phyloP scores from a whole-genome alignment of 2,888 invertebrate genomes.

The Torymus aiolomorphi region DNA sequence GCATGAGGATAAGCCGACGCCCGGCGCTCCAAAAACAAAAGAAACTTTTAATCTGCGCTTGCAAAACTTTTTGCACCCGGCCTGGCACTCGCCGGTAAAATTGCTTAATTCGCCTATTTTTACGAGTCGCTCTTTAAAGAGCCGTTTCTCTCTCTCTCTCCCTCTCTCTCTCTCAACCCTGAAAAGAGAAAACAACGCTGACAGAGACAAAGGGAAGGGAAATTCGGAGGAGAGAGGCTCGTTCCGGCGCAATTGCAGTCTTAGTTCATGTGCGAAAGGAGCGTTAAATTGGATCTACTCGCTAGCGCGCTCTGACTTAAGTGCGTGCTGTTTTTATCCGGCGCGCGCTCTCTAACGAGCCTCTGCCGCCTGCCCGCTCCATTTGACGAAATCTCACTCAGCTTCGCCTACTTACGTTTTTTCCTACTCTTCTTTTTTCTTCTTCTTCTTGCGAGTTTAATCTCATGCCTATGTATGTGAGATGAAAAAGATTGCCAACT shows the following conservation, averaged over 20 bases:
- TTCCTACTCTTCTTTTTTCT: not conserved
- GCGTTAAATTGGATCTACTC: conserved; percentile 53
- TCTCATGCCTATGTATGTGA: not conserved
- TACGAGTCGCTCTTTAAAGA: not conserved
- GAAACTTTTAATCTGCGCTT: conserved; percentile 8
- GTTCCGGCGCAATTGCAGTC: conserved; percentile 25
- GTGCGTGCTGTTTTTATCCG: conserved; percentile 36
- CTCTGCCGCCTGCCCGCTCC: conserved; percentile 39
- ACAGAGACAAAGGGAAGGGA: not conserved
- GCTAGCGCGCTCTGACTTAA: not conserved
- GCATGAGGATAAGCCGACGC: too few species aligned
- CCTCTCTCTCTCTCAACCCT: too few species aligned
- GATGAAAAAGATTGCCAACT: conserved; percentile 39
- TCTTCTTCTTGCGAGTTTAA: not conserved
- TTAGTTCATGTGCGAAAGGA: conserved; percentile 39
- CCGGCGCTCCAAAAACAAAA: too few species aligned
- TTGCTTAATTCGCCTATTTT: conserved; percentile 18
- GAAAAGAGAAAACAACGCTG: not conserved
- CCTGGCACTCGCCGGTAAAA: not conserved
- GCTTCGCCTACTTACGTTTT: conserved; percentile 12
- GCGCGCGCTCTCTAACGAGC: conserved; percentile 27
- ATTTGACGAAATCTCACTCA: conserved; percentile 51
- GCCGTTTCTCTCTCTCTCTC: too few species aligned
- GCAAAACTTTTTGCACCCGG: not conserved
- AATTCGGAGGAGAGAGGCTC: conserved; percentile 1